Conservation (phyloP, 2,888 invertebrate species). For the Elysia crispata region DNA sequence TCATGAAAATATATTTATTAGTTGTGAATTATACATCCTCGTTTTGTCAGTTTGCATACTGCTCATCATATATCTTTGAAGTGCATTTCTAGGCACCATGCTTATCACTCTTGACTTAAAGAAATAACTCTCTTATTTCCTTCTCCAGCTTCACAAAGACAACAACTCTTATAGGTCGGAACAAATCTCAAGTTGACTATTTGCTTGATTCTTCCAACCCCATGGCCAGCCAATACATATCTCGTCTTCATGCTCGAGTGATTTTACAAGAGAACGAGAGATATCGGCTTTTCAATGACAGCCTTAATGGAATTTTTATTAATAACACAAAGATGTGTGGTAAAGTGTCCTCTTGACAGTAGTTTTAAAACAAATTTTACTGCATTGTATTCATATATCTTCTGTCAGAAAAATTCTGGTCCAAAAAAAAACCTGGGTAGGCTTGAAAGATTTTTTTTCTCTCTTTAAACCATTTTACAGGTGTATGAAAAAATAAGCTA, state of each 20-base stretch:
- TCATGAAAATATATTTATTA: no score
- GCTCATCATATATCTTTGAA: no score
- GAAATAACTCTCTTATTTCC: no score
- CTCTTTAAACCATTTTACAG: no score
- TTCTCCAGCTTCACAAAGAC: conserved; percentile 60
- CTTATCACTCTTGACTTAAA: background rate
- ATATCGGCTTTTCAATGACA: conserved; percentile 64
- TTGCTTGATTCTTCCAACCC: conserved; percentile 59
- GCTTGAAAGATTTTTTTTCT: no score
- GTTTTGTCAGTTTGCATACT: background rate
- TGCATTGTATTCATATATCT: background rate
- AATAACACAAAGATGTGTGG: conserved; percentile 66
- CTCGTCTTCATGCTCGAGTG: conserved; percentile 64
- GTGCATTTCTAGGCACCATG: background rate
- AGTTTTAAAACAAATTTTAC: background rate
- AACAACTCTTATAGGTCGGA: conserved; percentile 63
- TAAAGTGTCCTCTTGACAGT: conserved; percentile 33
- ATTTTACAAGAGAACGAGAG: conserved; percentile 57
- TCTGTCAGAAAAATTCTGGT: background rate
- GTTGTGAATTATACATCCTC: background rate
- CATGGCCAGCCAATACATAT: conserved; percentile 58
- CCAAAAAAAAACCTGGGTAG: background rate
- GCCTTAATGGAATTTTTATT: conserved; percentile 66
- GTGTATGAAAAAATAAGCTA: no score
- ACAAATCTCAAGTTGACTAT: conserved; percentile 57